These are phyloP conservation scores for Columbina picui DNA, from an alignment of 2,113 vertebrate species.

Conservation along the genomic window DNA sequence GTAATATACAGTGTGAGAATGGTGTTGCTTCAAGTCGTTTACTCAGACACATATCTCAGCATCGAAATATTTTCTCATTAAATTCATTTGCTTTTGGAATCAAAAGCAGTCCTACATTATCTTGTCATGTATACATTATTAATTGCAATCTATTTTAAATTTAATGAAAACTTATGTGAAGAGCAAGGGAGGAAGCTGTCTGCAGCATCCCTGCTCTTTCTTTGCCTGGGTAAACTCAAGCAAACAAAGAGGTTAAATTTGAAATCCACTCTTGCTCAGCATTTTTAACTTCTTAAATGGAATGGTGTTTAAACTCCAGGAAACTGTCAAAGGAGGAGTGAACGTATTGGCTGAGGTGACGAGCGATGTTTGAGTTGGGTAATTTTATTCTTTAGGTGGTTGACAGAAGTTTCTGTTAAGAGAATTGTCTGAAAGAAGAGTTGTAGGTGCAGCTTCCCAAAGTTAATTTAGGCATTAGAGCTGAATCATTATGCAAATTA, in stretches of 20 bases:
- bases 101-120: background rate
- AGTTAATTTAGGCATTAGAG: background rate
- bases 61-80: background rate
- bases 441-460: background rate
- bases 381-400: background rate
- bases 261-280: background rate
- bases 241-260: background rate
- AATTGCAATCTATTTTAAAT: slow-evolving; percentile 28
- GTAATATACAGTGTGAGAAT: background rate
- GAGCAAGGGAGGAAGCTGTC: background rate
- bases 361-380: background rate
- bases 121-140: background rate
- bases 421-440: background rate
- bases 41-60: background rate
- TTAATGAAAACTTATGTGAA: background rate
- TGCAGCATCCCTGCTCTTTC: background rate
- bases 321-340: background rate
- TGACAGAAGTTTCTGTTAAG: background rate
- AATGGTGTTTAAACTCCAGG: background rate
- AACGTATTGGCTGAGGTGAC: background rate
- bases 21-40: background rate
- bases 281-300: background rate
- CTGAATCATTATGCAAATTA: background rate
- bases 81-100: background rate
- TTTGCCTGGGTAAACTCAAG: background rate